phyloP scores from a whole-genome alignment of 2,113 vertebrate species.

The Diglossa brunneiventris region DNA sequence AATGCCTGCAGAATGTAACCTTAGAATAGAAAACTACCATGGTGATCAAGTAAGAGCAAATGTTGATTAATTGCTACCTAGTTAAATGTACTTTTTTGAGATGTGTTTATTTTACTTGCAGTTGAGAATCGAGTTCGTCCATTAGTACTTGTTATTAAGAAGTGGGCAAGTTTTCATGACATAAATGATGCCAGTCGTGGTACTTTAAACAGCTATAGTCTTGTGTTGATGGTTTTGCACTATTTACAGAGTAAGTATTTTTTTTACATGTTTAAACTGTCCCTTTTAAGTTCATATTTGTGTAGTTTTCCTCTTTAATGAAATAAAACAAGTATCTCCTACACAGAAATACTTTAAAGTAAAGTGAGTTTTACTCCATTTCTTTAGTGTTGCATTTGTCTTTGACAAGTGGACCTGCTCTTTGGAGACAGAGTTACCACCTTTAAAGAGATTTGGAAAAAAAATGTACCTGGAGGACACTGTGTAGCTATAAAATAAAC shows the following conservation, averaged over 20 bases:
- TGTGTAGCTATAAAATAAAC: constrained; percentile 15
- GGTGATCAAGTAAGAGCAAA: background rate
- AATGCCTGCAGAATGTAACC: background rate
- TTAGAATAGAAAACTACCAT: background rate
- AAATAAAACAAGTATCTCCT: background rate
- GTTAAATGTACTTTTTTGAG: background rate
- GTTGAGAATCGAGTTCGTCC: constrained; percentile 91
- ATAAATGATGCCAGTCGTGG: constrained; percentile 98
- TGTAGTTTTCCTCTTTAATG: constrained; percentile 3
- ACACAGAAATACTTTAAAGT: background rate
- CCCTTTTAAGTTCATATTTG: background rate
- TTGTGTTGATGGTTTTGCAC: constrained; percentile 96
- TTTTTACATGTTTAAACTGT: background rate
- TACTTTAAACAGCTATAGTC: constrained; percentile 94
- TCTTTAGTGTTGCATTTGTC: background rate
- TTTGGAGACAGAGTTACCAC: background rate
- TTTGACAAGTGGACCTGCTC: background rate
- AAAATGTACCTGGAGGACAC: background rate
- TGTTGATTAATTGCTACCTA: background rate
- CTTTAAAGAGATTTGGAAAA: background rate
- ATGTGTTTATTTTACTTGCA: constrained; percentile 74
- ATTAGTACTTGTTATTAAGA: constrained; percentile 90
- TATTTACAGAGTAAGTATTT: constrained; percentile 95
- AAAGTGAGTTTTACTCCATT: background rate
- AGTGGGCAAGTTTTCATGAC: constrained; percentile 87